Evolutionary conservation across 1,140 invertebrate genomes (phyloP).

Genomic region (Trinorchestia longiramus): DNA sequence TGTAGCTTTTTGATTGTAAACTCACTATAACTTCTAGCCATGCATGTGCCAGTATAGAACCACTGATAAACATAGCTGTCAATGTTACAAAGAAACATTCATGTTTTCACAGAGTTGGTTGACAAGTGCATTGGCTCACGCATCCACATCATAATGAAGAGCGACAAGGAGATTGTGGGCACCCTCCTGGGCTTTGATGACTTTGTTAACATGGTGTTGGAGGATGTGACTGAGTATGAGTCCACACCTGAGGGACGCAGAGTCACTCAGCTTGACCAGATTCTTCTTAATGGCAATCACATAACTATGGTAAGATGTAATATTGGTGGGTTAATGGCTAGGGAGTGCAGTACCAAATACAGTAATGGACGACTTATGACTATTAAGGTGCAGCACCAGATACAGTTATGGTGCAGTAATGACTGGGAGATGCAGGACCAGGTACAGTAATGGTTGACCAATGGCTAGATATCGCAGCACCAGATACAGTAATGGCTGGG

Average conservation of each 20-base stretch:
- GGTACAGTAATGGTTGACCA: too few relatives aligned
- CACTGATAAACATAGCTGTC: neutral
- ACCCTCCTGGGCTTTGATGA: constrained; percentile 98
- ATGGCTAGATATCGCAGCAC: too few relatives aligned
- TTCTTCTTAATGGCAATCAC: constrained; percentile 98
- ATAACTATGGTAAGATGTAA: constrained; percentile 89
- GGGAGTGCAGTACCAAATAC: too few relatives aligned
- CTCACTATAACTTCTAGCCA: neutral
- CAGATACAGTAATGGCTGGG: too few relatives aligned
- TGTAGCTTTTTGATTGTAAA: too few relatives aligned
- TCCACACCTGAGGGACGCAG: constrained; percentile 95
- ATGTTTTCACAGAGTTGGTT: constrained; percentile 83
- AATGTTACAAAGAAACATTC: neutral
- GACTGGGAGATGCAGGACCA: too few relatives aligned
- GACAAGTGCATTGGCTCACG: constrained; percentile 99
- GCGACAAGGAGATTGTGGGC: constrained; percentile 99
- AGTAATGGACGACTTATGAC: too few relatives aligned
- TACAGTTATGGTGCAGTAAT: too few relatives aligned
- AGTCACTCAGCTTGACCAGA: constrained; percentile 97
- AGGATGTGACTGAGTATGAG: constrained; percentile 95
- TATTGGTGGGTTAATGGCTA: neutral
- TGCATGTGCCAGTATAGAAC: neutral
- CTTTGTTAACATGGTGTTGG: constrained; percentile 97
- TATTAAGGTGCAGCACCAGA: too few relatives aligned
- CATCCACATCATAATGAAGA: constrained; percentile 99